Percentiles rank a stretch among this genome's conserved stretches.
Conservation (phyloP, 2,797 vertebrate species). For the Notamacropus eugenii region DNA sequence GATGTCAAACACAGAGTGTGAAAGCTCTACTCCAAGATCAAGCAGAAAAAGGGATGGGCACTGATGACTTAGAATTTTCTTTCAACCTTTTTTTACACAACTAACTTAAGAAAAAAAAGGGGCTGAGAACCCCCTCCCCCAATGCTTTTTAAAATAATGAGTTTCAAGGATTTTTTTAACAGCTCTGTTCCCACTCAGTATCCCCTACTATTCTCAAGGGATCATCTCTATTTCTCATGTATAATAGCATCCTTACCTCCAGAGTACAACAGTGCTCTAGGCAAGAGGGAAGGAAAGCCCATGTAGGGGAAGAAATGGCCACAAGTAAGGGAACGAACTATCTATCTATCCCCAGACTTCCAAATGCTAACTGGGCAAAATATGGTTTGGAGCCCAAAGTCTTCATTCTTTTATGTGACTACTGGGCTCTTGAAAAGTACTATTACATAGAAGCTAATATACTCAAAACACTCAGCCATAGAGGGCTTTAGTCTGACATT, state of each 20-base stretch:
- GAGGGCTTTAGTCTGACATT: not conserved
- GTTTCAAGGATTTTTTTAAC: conserved; percentile 24
- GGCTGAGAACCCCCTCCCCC: conserved; percentile 47
- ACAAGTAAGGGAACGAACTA: not conserved
- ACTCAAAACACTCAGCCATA: not conserved
- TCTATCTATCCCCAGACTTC: not conserved
- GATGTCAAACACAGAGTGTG: conserved; percentile 42
- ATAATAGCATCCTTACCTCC: not conserved
- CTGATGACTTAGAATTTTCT: conserved; percentile 48
- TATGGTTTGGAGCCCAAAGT: too few species aligned
- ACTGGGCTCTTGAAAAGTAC: not conserved
- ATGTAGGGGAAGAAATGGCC: not conserved
- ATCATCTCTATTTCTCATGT: not conserved
- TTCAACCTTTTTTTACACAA: conserved; percentile 47
- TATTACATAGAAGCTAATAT: not conserved
- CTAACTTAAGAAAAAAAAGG: not conserved
- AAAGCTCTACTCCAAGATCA: conserved; percentile 65
- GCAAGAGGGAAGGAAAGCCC: not conserved
- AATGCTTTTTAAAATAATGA: conserved; percentile 47
- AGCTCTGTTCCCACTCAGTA: conserved; percentile 14
- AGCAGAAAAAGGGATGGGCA: conserved; percentile 19
- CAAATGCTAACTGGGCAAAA: not conserved
- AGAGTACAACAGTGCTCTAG: not conserved
- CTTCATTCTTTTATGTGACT: not conserved
- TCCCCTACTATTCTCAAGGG: conserved; percentile 15